Base-by-base conservation (phyloP, 2,113 vertebrate species). In the Phalacrocorax pelagicus region DNA sequence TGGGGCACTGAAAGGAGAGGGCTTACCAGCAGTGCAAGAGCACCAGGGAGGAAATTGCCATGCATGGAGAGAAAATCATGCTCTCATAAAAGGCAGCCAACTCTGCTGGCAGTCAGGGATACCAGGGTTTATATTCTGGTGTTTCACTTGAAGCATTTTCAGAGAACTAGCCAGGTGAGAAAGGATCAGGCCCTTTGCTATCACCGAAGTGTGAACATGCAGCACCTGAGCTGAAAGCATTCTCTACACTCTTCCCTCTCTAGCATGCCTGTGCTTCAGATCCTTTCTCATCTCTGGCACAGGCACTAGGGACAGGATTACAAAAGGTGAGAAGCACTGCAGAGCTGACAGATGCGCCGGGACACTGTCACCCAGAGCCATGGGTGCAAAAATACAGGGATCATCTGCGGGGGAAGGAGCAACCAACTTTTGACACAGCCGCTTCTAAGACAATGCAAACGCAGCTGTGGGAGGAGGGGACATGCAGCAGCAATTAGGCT, bases 81-180 rank as follows among this genome's bases (percentile, higher is more conserved):
- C 36, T 66, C 9, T 52, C n/a, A 4, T 11, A 11, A 78, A 91
- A 55, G 42, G 9, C 51, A 73, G 79, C 30, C 36, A 46, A 4
- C 27, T 29, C 42, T 21, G 40, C 72, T 27, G 30, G 40, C 29
- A 34, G 61, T 23, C 57, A 38, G 61, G 18, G 30, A 44, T 23
- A 40, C 19, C 32, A 27, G 38, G 11, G 21, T 21, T 38, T 57
- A n/a, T 3, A 29, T 36, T 63, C n/a, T 70, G 7, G 0, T 1
- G 2, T 9, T 70, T 57, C 32, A 15, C 47, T 36, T 84, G 63
- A 65, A 59, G 57, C 4, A 2, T 32, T 84, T 74, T 62, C 32
- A n/a, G 36, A 40, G 19, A 65, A 27, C 7, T 8, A 69, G 14
- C 8, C n/a, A 49, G 11, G 12, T 58, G 34, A 75, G 49, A 85